Base-by-base conservation (phyloP, 35 echinoderm and acorn worm species). In the Ophioderma brevispina region DNA sequence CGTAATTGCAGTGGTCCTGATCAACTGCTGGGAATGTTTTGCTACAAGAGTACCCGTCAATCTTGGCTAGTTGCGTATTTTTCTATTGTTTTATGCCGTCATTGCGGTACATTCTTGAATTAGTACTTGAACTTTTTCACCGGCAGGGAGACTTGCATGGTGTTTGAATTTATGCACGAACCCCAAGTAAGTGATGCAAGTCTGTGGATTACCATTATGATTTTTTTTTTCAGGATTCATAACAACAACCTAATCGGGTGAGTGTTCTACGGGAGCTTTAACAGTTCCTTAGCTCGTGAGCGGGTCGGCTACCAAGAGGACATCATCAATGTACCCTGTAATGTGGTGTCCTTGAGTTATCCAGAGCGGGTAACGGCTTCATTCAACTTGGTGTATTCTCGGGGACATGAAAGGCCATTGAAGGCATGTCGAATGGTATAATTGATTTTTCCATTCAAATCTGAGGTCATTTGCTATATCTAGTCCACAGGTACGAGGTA, bases 371-470 rank as follows among this genome's bases (percentile, higher is more conserved):
- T 63, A 37, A 23, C 63, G 81, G 39, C 80, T 76, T 94, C 90
- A 23, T 85, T 17, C 21, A 90, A 18, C 31, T 94, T 90, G 13
- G 87, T 86, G 49, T 78, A n/a, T 33, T 40, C 82, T 43, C 25
- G 87, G 87, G 39, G n/a, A 14, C 35, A 79, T 31, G 80, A 36
- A 35, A 90, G 78, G 0, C 87, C 88, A 76, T 90, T 90, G 88
- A 38, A 94, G 31, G 64, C 87, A 85, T 30, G 64, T 90, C 35
- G 52, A 90, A 18, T 94, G 79, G 34, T 75, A 94, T 13, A 91
- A 38, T 33, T 78, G 39, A 78, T 80, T 36, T 43, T 81, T 90
- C 78, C 85, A 90, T 11, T 50, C 78, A 79, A 95, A 95, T 83
- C 78, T 55, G 21, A 95, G 56, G 76, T 81, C 87, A 83, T n/a